Evolutionary conservation across 2,888 invertebrate species (phyloP), one percentile per base, ranked within the genome.

Genomic region (Copidosoma aretas): DNA sequence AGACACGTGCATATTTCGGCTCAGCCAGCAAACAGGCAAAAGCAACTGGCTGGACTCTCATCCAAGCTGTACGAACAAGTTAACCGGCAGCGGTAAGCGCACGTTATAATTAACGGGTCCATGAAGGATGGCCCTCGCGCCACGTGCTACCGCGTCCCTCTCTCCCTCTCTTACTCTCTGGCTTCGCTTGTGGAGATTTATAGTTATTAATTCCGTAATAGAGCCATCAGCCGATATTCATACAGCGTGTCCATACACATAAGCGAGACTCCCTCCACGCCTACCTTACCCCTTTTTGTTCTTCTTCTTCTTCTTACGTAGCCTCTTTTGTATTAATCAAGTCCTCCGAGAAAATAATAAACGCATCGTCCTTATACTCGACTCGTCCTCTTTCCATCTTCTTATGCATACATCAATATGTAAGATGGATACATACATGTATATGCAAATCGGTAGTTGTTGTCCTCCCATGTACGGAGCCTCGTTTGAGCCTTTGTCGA

Each of bases 161-260:
- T 75, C 68, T 67, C 63, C 73, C 73, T 69, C 60, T 39, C 67
- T 61, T 60, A 62, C 68, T 59, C 62, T 65, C 72, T 66, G 64
- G 65, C n/a, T n/a, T 58, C 65, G 66, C 64, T n/a, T 3, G 60
- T 46, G 21, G 72, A 78, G 80, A 81, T 81, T 81, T 81, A 81
- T 79, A 79, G 79, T 80, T 80, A 81, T 80, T 80, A 78, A 81
- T 81, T 81, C 78, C 79, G 77, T 79, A 81, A 81, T 80, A 78
- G 78, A 80, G 78, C 78, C 78, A 80, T 81, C 80, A 78, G 22
- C 49, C 12, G 41, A n/a, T 52, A 19, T n/a, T 15, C 24, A 60
- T 49, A 25, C 49, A 52, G 32, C 32, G 49, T 19, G 56, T 10
- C n/a, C 8, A 39, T 39, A 22, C 12, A 15, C 21, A 59, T 59